phyloP scores from a whole-genome alignment of 2,888 invertebrate genomes.

The Bellardia bayeri region DNA sequence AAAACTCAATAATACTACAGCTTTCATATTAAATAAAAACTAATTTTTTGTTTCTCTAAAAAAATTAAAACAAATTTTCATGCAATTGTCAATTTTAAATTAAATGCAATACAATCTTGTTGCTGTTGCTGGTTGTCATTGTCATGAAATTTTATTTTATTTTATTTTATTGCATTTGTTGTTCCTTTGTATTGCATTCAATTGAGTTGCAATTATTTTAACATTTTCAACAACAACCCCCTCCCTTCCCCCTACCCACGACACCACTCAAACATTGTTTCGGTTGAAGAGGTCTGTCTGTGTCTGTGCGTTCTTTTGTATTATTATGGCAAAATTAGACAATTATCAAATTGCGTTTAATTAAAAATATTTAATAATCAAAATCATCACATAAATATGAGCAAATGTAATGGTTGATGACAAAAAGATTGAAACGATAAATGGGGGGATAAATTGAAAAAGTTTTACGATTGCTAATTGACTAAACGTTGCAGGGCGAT shows the following conservation, averaged over 20 bases:
- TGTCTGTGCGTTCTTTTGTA: constrained; percentile 8
- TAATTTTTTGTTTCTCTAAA: neutral
- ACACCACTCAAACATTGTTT: neutral
- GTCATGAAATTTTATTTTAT: constrained; percentile 50
- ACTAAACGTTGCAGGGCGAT: neutral
- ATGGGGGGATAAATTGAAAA: constrained; percentile 16
- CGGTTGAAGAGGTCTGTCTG: constrained; percentile 47
- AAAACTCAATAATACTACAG: constrained; percentile 19
- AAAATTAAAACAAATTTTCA: constrained; percentile 7
- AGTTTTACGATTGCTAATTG: neutral
- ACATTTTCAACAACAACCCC: neutral
- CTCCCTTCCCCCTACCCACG: too few relatives aligned
- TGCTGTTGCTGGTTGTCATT: constrained; percentile 56
- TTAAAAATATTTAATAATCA: constrained; percentile 71
- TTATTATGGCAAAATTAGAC: constrained; percentile 71
- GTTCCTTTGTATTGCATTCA: constrained; percentile 64
- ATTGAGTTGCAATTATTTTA: constrained; percentile 67
- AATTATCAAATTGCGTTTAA: constrained; percentile 74
- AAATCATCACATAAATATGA: constrained; percentile 43
- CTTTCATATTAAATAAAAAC: constrained; percentile 15
- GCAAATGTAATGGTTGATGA: constrained; percentile 17
- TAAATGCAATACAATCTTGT: constrained; percentile 49
- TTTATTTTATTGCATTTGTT: constrained; percentile 53
- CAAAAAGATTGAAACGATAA: neutral
- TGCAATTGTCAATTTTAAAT: constrained; percentile 59